phyloP scores from a whole-genome alignment of 2,113 vertebrate genomes.

The Tor tambroides region DNA sequence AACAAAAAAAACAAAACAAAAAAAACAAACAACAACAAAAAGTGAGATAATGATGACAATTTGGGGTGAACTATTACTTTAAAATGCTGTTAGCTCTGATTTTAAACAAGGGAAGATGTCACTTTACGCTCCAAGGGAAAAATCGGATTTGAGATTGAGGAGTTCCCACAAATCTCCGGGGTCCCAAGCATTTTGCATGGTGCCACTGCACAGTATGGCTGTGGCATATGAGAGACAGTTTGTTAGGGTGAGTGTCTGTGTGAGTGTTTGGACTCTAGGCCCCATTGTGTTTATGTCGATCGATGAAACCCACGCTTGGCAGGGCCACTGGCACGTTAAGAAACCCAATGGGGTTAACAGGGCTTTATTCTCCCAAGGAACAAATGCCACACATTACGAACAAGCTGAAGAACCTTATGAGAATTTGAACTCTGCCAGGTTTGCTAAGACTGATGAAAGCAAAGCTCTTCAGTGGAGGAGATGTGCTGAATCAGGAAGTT shows the following conservation, averaged over 20 bases:
- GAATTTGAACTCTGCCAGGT: background rate
- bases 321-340: background rate
- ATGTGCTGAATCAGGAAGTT: conserved; percentile 23
- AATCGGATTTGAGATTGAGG: too few relatives aligned
- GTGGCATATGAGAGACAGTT: background rate
- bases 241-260: background rate
- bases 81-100: too few relatives aligned
- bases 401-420: background rate
- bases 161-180: background rate
- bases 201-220: background rate
- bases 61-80: too few relatives aligned
- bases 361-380: conserved; percentile 29
- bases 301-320: background rate
- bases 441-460: background rate
- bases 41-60: too few relatives aligned
- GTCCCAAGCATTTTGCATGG: background rate
- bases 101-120: too few relatives aligned
- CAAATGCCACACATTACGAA: conserved; percentile 12
- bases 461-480: background rate
- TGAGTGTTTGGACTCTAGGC: background rate
- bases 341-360: background rate
- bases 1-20: too few relatives aligned
- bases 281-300: background rate
- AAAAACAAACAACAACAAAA: too few relatives aligned
- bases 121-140: too few relatives aligned